Evolutionary conservation across 2,113 vertebrate genomes (phyloP), one percentile per base, ranked within the genome.

Genomic region (Agapornis roseicollis): DNA sequence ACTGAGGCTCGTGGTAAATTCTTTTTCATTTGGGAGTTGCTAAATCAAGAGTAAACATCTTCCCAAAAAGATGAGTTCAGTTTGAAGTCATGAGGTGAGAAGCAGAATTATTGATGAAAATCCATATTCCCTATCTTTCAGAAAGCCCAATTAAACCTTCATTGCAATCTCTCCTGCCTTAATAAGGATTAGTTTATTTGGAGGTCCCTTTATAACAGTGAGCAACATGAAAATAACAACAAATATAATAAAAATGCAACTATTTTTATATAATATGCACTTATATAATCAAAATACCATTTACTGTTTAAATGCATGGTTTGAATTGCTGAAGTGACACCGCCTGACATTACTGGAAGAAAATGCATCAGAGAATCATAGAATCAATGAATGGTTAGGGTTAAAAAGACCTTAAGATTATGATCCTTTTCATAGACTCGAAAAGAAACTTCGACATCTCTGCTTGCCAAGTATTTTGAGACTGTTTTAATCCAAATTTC

Each of bases 41-140:
- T 95, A 96, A 94, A 95, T 97, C 85, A 80, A 86, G 82, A 64
- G 82, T 83, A 80, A 93, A 93, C 65, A 35, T 78, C 90, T 96
- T 91, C 85, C 42, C 27, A 88, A 80, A 95, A 91, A 88, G 81
- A 58, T 22, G 31, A 7, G 29, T 66, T 95, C 79, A 44, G 44
- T 46, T 87, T 79, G 60, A 68, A 95, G 42, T 68, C 61, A 42
- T 71, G 77, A 80, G 72, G 80, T 86, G 44, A 88, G 37, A 90
- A 88, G 27, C 4, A 93, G 64, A 90, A 90, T 86, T 85, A 89
- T 13, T 74, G 55, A 80, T 84, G 39, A 84, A 91, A 88, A 83
- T 78, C 64, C 28, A n/a, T 90, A 88, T 63, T 66, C 64, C n/a
- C 29, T 60, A 1, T 55, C 64, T 55, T 94, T 78, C 52, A 78